Evolutionary conservation across 2,888 invertebrate genomes (phyloP).

Genomic region (Graphium colonna): DNA sequence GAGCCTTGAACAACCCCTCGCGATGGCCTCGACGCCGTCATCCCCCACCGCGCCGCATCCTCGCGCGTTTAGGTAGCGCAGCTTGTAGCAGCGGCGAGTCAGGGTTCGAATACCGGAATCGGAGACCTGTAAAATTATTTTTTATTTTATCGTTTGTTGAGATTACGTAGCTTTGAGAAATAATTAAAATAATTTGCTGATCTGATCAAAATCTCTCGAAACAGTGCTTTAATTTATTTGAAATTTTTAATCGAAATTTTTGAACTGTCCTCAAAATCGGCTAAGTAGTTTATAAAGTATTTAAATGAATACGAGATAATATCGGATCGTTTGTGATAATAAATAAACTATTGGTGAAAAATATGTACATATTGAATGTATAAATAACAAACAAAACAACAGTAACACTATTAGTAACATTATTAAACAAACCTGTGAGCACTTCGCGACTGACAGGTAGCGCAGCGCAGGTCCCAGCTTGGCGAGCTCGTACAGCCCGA

Average conservation of each 20-base stretch:
- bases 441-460: slow-evolving; percentile 96
- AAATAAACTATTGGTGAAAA: too few relatives aligned
- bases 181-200: too few relatives aligned
- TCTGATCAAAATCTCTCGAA: too few relatives aligned
- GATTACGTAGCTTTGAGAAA: not conserved
- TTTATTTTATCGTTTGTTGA: not conserved
- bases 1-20: slow-evolving; percentile 90
- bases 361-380: too few relatives aligned
- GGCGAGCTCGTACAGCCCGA: slow-evolving; percentile 93
- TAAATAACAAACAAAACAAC: too few relatives aligned
- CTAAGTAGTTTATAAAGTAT: too few relatives aligned
- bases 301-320: too few relatives aligned
- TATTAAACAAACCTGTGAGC: slow-evolving; percentile 82
- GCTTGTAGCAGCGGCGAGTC: slow-evolving; percentile 92
- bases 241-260: too few relatives aligned
- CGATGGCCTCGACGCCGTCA: slow-evolving; percentile 92
- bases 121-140: slow-evolving; percentile 79
- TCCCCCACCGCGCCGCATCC: slow-evolving; percentile 97
- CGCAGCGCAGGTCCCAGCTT: slow-evolving; percentile 93
- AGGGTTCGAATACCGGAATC: slow-evolving; percentile 94
- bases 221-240: too few relatives aligned
- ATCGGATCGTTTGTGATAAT: too few relatives aligned
- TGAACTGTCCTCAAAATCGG: too few relatives aligned
- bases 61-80: slow-evolving; percentile 93
- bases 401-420: too few relatives aligned